phyloP scores from a whole-genome alignment of 2,113 vertebrate genomes.

The Lucifuga dentata region DNA sequence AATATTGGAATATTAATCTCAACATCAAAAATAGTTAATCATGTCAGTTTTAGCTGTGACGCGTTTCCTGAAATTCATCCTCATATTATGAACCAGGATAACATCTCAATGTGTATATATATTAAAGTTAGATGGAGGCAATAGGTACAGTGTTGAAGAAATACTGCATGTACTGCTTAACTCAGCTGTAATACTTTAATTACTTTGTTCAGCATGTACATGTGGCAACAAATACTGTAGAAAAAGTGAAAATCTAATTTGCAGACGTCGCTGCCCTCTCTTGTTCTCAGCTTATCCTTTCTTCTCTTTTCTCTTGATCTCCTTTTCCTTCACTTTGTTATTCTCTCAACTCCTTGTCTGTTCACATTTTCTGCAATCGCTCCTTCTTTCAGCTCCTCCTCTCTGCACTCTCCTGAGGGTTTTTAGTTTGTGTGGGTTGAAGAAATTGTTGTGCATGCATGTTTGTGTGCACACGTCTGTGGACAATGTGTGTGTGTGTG shows the following conservation, averaged over 20 bases:
- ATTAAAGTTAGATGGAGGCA: neutral
- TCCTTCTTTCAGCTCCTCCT: neutral
- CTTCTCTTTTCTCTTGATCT: neutral
- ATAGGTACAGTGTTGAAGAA: neutral
- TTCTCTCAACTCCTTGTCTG: neutral
- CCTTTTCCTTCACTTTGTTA: neutral
- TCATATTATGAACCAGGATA: neutral
- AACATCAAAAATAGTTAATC: no score
- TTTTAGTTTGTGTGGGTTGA: slow-evolving; percentile 69
- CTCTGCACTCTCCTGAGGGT: neutral
- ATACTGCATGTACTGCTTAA: neutral
- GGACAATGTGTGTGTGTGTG: slow-evolving; percentile 47
- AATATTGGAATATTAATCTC: no score
- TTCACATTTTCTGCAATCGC: neutral
- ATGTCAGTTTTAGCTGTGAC: no score
- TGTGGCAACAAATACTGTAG: neutral
- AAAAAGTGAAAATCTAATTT: neutral
- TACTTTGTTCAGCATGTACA: no score
- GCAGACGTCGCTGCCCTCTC: neutral
- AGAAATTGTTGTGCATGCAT: slow-evolving; percentile 46
- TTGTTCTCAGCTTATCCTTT: neutral
- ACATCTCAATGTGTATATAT: neutral
- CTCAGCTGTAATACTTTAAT: no score
- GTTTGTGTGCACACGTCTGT: no score
- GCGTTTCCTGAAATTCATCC: no score